These are phyloP conservation scores for Ethmia dodecea DNA, from an alignment of 2,888 invertebrate species.

Conservation along the genomic window DNA sequence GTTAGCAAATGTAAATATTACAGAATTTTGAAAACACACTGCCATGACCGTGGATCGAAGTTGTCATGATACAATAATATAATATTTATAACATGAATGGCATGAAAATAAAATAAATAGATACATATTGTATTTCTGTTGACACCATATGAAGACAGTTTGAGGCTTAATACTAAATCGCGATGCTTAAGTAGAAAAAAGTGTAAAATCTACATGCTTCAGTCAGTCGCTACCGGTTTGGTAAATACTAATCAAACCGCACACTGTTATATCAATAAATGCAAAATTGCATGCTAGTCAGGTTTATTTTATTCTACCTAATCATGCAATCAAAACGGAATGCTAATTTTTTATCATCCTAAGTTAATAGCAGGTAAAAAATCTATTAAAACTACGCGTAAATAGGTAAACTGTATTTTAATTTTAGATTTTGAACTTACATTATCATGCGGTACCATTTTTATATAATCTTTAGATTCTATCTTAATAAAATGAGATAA, in stretches of 20 bases:
- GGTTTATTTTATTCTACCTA: slow-evolving; percentile 20
- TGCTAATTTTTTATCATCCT: too few species aligned
- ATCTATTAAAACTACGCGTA: too few species aligned
- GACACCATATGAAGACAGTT: background rate
- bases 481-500: too few species aligned
- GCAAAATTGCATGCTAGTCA: slow-evolving; percentile 31
- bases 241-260: slow-evolving; percentile 20
- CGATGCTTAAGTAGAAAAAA: background rate
- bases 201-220: slow-evolving; percentile 46
- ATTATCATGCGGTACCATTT: too few species aligned
- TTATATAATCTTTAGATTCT: too few species aligned
- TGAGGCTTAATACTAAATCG: background rate
- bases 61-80: slow-evolving; percentile 33
- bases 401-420: too few species aligned
- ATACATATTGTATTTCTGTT: slow-evolving; percentile 3
- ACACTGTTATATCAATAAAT: slow-evolving; percentile 28
- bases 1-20: slow-evolving; percentile 17
- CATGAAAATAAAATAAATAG: slow-evolving; percentile 4
- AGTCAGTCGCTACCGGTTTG: slow-evolving; percentile 44
- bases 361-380: too few species aligned
- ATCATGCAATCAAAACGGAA: too few species aligned
- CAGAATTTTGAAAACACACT: slow-evolving; percentile 49
- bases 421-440: too few species aligned
- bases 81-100: slow-evolving; percentile 3
- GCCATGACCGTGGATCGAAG: slow-evolving; percentile 50